Conservation (phyloP, 2,113 vertebrate genomes). For the Erinaceus europaeus region DNA sequence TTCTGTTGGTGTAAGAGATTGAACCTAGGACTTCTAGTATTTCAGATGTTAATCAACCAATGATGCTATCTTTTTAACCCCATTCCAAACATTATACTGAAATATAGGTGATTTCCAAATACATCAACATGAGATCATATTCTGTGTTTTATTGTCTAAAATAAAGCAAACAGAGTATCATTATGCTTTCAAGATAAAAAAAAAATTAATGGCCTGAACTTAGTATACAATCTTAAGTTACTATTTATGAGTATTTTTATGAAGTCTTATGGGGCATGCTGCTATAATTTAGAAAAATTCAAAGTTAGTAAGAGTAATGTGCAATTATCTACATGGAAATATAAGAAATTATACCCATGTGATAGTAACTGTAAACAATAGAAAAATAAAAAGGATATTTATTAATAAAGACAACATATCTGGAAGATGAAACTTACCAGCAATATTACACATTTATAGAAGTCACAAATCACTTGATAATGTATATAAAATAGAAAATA, state of each 20-base stretch:
- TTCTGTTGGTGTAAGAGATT: too few species aligned
- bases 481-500: slow-evolving; percentile 44
- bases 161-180: neutral
- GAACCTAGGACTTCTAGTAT: too few species aligned
- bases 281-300: too few species aligned
- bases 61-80: too few species aligned
- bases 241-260: neutral
- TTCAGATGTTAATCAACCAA: too few species aligned
- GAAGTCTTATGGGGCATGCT: too few species aligned
- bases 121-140: neutral
- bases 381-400: neutral
- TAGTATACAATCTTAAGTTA: neutral
- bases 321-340: too few species aligned
- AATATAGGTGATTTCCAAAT: neutral
- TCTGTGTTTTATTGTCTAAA: neutral
- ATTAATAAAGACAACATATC: neutral
- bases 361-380: neutral
- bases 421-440: neutral
- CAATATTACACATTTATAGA: neutral
- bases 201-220: neutral
- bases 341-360: too few species aligned
- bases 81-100: too few species aligned
- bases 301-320: too few species aligned
- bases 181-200: neutral
- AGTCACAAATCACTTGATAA: slow-evolving; percentile 56